These are phyloP conservation scores for Sinopyrophorus schimmeli DNA, from an alignment of 2,888 invertebrate species.

Conservation along the genomic window DNA sequence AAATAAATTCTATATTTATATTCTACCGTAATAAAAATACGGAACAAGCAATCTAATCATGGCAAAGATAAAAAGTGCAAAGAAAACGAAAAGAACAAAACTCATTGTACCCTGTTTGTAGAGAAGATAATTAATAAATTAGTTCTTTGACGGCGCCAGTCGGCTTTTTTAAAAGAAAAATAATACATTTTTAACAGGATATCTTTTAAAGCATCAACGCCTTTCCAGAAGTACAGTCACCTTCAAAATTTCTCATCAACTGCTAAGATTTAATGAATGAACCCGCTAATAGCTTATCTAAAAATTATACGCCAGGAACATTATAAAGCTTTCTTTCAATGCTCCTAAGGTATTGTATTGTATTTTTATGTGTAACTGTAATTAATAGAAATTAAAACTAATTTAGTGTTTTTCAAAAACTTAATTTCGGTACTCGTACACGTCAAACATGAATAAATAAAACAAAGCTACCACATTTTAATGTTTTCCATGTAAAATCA, in stretches of 20 bases:
- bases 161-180: slow-evolving; percentile 49
- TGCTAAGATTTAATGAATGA: slow-evolving; percentile 23
- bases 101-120: slow-evolving; percentile 31
- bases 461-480: too few relatives aligned
- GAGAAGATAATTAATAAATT: slow-evolving; percentile 55
- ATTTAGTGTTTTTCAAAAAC: too few relatives aligned
- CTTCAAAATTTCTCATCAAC: slow-evolving; percentile 24
- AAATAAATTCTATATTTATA: too few relatives aligned
- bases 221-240: slow-evolving; percentile 41
- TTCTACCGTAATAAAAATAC: not conserved
- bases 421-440: too few relatives aligned
- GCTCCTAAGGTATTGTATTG: too few relatives aligned
- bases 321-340: too few relatives aligned
- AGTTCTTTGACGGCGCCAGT: slow-evolving; percentile 54
- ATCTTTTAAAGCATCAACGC: slow-evolving; percentile 56
- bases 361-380: too few relatives aligned
- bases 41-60: too few relatives aligned
- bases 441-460: too few relatives aligned
- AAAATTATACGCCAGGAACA: too few relatives aligned
- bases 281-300: slow-evolving; percentile 19
- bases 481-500: too few relatives aligned
- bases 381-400: too few relatives aligned
- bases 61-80: slow-evolving; percentile 19
- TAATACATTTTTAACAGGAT: slow-evolving; percentile 56
- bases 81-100: slow-evolving; percentile 26